Evolutionary conservation across 2,113 vertebrate genomes (phyloP), one percentile per base, ranked within the genome.

Genomic region (Lichenostomus cassidix): DNA sequence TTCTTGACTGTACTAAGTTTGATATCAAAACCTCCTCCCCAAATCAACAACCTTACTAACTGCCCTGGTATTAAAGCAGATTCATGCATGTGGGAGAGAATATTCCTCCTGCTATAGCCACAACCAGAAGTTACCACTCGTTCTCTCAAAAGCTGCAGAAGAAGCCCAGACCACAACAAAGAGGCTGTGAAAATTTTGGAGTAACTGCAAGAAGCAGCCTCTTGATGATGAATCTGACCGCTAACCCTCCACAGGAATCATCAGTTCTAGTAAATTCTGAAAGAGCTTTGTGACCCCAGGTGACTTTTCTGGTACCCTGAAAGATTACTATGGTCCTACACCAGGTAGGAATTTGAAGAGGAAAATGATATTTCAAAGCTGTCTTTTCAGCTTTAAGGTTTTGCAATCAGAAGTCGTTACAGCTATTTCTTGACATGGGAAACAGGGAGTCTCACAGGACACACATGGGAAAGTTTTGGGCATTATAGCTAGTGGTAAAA

Each of bases 21-120:
- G 7, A 15, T 73, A 44, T 33, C 2, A 29, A 44, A 80, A 20
- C 0, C 3, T 3, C 4, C 14, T 56, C 12, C 10, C 12, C 12
- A 81, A 80, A 76, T 55, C 44, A 74, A 31, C 2, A 53, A n/a
- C 5, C 11, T 77, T 83, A 52, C 18, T 67, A 59, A 63, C 15
- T 78, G 25, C 2, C 5, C 15, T 8, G 56, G 33, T 56, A 50
- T 28, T 87, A 49, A 28, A 69, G 3, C 6, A 63, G 20, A 55
- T 63, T 78, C 35, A 60, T 13, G 27, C 7, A 12, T 3, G 7
- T 31, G 39, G 16, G 42, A 90, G 28, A 33, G 8, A 85, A 71
- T n/a, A 13, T 37, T 14, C 8, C 21, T 71, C 7, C 39, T 87
- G 13, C 17, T 46, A 14, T 3, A 9, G 9, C 10, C 42, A 29